phyloP scores from a whole-genome alignment of 2,888 invertebrate genomes.

The Plebejus argus region DNA sequence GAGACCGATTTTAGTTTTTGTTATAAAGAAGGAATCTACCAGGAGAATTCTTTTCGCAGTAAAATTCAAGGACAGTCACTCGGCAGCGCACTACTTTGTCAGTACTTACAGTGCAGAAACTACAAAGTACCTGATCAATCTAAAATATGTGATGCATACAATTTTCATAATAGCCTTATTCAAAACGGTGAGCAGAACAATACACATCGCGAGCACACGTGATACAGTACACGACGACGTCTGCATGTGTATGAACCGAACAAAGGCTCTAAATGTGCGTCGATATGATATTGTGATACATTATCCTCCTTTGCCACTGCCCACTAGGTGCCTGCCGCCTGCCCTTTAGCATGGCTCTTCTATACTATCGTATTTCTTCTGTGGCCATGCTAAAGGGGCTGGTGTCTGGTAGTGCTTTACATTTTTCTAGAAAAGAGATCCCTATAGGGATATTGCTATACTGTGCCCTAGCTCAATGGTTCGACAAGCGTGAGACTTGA shows the following conservation, averaged over 20 bases:
- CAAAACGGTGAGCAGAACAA: background rate
- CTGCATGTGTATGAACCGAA: slow-evolving; percentile 7
- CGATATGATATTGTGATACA: background rate
- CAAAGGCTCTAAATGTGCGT: background rate
- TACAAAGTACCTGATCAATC: background rate
- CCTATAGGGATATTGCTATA: too few species aligned
- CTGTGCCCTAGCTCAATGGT: too few species aligned
- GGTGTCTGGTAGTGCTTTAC: too few species aligned
- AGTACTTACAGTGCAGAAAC: background rate
- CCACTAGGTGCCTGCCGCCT: too few species aligned
- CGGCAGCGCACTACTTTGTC: background rate
- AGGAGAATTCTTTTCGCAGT: background rate
- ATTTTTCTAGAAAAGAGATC: too few species aligned
- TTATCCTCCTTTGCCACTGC: background rate
- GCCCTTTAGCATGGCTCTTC: too few species aligned
- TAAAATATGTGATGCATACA: background rate
- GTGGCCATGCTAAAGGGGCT: too few species aligned
- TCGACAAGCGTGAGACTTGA: too few species aligned
- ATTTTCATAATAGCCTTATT: slow-evolving; percentile 14
- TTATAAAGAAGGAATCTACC: background rate
- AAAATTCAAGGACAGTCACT: background rate
- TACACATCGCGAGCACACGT: background rate
- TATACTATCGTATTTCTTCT: too few species aligned
- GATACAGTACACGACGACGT: background rate
- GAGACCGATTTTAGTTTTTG: too few species aligned